phyloP scores from a whole-genome alignment of 2,888 invertebrate species.

The Deilephila elpenor region DNA sequence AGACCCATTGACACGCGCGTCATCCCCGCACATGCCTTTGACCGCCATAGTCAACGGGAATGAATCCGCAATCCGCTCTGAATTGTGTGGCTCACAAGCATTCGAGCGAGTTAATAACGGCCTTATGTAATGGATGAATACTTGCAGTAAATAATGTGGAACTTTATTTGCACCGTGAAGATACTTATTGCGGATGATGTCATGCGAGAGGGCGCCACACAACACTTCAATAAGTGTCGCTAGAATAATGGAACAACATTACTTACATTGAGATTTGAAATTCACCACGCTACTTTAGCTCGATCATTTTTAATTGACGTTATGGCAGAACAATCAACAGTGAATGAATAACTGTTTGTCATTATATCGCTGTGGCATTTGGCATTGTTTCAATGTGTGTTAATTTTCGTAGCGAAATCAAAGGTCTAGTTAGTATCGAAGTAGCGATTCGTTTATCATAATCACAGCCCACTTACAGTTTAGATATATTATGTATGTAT shows the following conservation, averaged over 20 bases:
- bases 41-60: conserved; percentile 47
- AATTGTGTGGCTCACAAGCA: conserved; percentile 48
- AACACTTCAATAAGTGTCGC: conserved; percentile 1
- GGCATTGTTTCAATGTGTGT: not conserved
- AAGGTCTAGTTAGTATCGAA: too few species aligned
- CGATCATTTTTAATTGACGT: conserved; percentile 27
- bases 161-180: conserved; percentile 9
- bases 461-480: too few species aligned
- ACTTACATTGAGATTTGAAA: conserved; percentile 1
- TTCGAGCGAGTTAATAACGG: conserved; percentile 32
- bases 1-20: conserved; percentile 47
- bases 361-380: not conserved
- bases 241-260: conserved; percentile 8
- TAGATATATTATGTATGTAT: too few species aligned
- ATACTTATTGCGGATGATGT: not conserved
- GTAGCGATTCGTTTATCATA: too few species aligned
- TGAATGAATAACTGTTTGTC: not conserved
- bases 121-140: conserved; percentile 21
- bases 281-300: not conserved
- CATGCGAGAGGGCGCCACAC: not conserved
- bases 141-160: conserved; percentile 1
- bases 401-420: not conserved
- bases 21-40: conserved; percentile 49
- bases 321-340: conserved; percentile 28
- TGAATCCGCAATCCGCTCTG: conserved; percentile 50